These are phyloP conservation scores for Tragopan temminckii DNA, from an alignment of 2,797 vertebrate species.

Conservation along the genomic window DNA sequence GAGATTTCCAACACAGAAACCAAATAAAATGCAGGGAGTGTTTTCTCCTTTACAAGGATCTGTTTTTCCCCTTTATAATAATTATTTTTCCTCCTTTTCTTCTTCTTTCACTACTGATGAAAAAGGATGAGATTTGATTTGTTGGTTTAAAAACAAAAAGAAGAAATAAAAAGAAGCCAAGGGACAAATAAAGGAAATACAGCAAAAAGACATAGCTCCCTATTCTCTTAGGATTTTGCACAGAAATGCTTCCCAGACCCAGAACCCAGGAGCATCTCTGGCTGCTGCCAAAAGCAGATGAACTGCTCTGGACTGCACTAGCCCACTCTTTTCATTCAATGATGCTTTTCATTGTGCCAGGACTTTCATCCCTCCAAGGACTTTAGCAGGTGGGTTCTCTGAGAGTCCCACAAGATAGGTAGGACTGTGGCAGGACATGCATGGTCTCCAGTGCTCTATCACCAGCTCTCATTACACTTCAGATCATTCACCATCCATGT, in stretches of 20 bases:
- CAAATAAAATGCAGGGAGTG: background rate
- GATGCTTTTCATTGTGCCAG: background rate
- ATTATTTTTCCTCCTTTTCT: background rate
- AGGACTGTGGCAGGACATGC: background rate
- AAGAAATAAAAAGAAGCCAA: background rate
- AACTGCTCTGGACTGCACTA: background rate
- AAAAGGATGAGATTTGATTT: background rate
- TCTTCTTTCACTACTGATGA: background rate
- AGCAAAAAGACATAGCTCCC: background rate
- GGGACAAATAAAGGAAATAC: background rate
- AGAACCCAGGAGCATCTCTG: background rate
- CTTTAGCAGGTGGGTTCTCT: background rate
- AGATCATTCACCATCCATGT: accelerated
- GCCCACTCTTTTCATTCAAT: background rate
- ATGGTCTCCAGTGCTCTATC: background rate
- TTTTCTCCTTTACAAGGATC: background rate
- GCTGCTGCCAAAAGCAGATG: background rate
- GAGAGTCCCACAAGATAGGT: accelerated
- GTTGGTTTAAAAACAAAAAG: background rate
- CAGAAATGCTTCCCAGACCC: background rate
- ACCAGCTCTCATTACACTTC: background rate
- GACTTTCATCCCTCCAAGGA: background rate
- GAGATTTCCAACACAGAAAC: background rate
- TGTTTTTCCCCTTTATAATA: background rate
- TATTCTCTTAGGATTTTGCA: background rate